Evolutionary conservation across 2,113 vertebrate genomes (phyloP).

Genomic region (Desmodus rotundus): DNA sequence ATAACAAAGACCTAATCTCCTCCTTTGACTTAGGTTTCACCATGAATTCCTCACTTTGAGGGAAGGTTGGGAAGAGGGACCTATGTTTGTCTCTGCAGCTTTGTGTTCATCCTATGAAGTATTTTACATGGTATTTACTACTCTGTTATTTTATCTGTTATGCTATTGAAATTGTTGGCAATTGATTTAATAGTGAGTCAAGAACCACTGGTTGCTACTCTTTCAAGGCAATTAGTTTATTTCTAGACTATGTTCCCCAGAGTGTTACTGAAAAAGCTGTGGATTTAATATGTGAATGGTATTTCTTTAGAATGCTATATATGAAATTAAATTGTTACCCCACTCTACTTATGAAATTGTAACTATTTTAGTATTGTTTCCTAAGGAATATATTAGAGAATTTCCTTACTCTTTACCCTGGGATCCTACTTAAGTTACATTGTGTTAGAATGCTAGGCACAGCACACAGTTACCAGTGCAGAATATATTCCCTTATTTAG

Average conservation of each 20-base stretch:
- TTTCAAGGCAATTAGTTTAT: background rate
- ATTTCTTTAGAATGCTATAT: background rate
- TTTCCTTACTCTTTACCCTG: background rate
- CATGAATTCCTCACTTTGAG: background rate
- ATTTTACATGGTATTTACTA: background rate
- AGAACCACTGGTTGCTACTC: background rate
- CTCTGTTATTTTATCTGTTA: background rate
- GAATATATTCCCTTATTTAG: slow-evolving; percentile 46
- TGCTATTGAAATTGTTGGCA: background rate
- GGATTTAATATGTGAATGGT: background rate
- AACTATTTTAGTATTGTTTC: background rate
- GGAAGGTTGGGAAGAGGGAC: background rate
- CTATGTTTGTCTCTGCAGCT: background rate
- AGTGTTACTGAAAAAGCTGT: background rate
- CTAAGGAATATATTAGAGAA: background rate
- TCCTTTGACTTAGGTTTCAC: background rate
- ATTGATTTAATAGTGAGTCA: background rate
- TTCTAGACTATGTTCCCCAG: background rate
- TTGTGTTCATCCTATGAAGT: background rate
- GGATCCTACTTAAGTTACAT: background rate
- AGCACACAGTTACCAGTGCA: background rate
- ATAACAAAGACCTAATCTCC: background rate
- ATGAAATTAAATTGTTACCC: background rate
- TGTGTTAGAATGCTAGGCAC: background rate
- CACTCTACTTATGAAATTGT: background rate